Conservation (phyloP, 2,888 invertebrate genomes). For the Campoletis raptor region DNA sequence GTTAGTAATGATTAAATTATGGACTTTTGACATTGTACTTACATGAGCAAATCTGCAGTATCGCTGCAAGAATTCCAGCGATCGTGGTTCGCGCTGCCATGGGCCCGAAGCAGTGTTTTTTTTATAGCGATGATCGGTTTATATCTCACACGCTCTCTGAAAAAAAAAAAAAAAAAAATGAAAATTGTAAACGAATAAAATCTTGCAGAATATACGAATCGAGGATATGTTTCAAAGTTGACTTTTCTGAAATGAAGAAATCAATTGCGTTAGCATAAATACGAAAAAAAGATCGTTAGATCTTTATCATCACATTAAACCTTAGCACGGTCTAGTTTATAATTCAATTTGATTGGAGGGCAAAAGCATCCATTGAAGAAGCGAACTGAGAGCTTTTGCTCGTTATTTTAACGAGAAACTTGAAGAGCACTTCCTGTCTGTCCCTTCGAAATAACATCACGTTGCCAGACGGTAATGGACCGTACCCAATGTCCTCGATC, state of each 20-base stretch:
- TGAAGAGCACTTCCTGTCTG: slow-evolving; percentile 38
- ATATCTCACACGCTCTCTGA: slow-evolving; percentile 30
- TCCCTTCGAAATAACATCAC: slow-evolving; percentile 17
- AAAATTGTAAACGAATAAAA: neutral
- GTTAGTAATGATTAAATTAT: neutral
- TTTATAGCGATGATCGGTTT: slow-evolving; percentile 31
- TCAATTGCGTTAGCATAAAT: neutral
- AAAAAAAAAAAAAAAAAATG: slow-evolving; percentile 18
- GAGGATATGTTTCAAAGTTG: neutral
- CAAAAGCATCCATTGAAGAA: slow-evolving; percentile 36
- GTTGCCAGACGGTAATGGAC: slow-evolving; percentile 38
- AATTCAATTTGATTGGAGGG: slow-evolving; percentile 45
- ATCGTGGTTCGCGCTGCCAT: slow-evolving; percentile 82
- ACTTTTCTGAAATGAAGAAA: neutral
- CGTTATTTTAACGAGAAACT: slow-evolving; percentile 59
- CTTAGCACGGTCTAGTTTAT: neutral
- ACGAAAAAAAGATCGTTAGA: neutral
- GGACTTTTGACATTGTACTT: slow-evolving; percentile 70
- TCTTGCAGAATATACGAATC: neutral
- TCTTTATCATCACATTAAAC: neutral
- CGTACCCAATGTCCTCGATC: slow-evolving; percentile 20
- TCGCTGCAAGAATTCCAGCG: slow-evolving; percentile 80
- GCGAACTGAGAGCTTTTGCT: slow-evolving; percentile 27
- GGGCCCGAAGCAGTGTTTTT: slow-evolving; percentile 71
- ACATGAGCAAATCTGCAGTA: slow-evolving; percentile 82